Conservation (phyloP, 2,113 vertebrate species). For the Colistium nudipinnis region DNA sequence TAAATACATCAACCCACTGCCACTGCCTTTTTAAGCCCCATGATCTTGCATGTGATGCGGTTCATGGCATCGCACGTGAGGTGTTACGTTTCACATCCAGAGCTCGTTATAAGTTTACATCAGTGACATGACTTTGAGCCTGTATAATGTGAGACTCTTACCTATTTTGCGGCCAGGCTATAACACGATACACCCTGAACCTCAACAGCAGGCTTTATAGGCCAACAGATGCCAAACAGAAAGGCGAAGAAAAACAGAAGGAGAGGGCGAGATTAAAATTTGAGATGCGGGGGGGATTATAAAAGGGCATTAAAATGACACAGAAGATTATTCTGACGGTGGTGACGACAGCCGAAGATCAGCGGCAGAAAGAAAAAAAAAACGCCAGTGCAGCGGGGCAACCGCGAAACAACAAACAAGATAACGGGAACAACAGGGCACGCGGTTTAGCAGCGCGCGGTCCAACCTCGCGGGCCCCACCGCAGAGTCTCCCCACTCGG, state of each 20-base stretch:
- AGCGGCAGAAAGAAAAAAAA: constrained; percentile 51
- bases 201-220: constrained; percentile 61
- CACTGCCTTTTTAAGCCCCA: neutral
- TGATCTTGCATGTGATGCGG: neutral
- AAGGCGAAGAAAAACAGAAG: constrained; percentile 76
- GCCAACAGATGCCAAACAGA: constrained; percentile 69
- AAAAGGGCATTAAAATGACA: constrained; percentile 80
- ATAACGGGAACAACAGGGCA: constrained; percentile 14
- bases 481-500: neutral
- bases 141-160: constrained; percentile 6
- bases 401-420: constrained; percentile 59
- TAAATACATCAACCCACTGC: neutral
- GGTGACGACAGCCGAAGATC: constrained; percentile 59
- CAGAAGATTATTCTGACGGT: constrained; percentile 75
- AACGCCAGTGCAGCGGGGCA: constrained; percentile 28
- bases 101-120: neutral
- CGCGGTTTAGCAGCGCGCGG: neutral
- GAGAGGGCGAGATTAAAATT: constrained; percentile 74
- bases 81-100: neutral
- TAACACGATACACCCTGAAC: constrained; percentile 27
- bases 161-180: constrained; percentile 19
- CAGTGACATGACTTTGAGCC: neutral
- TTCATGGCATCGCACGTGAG: neutral
- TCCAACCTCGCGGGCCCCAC: neutral
- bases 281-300: constrained; percentile 74